These are phyloP conservation scores for Tetraodon nigroviridis DNA, from an alignment of 2,113 vertebrate genomes.

Conservation along the genomic window DNA sequence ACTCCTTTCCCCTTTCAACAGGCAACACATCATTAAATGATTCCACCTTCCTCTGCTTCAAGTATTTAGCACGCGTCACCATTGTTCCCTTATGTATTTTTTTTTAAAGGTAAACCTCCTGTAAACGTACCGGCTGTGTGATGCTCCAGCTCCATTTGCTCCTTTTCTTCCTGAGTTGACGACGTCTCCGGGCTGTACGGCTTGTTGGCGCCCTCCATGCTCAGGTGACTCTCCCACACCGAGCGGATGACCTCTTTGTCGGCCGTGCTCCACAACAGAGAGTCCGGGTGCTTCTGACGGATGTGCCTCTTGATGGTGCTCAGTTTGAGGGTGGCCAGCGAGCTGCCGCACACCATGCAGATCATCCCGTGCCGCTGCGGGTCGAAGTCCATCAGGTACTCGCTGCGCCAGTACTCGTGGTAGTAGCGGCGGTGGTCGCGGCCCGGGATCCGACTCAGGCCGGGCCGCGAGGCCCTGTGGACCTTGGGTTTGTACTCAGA, in stretches of 20 bases:
- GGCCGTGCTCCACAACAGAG: constrained; percentile 81
- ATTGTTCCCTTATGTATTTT: constrained; percentile 9
- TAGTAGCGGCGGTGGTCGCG: constrained; percentile 90
- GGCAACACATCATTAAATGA: constrained; percentile 1
- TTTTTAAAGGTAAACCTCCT: constrained; percentile 23
- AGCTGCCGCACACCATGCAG: constrained; percentile 93
- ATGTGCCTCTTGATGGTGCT: constrained; percentile 95
- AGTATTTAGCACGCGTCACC: background rate
- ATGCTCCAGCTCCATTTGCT: constrained; percentile 40
- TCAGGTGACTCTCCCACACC: constrained; percentile 87
- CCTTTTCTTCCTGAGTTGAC: constrained; percentile 32
- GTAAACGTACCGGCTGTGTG: constrained; percentile 29
- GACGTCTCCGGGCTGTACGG: constrained; percentile 13
- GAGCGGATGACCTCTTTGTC: constrained; percentile 90
- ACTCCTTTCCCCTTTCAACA: background rate
- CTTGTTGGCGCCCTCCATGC: constrained; percentile 64
- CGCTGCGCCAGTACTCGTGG: constrained; percentile 91
- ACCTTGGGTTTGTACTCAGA: constrained; percentile 72
- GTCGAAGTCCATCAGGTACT: constrained; percentile 94
- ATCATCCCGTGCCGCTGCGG: constrained; percentile 85
- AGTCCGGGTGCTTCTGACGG: constrained; percentile 88
- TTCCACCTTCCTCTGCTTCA: constrained; percentile 20
- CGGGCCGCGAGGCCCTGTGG: constrained; percentile 79
- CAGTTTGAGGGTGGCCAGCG: constrained; percentile 87
- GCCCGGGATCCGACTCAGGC: constrained; percentile 84